Conservation (phyloP, 2,888 invertebrate species). For the Eupithecia pulchellata region DNA sequence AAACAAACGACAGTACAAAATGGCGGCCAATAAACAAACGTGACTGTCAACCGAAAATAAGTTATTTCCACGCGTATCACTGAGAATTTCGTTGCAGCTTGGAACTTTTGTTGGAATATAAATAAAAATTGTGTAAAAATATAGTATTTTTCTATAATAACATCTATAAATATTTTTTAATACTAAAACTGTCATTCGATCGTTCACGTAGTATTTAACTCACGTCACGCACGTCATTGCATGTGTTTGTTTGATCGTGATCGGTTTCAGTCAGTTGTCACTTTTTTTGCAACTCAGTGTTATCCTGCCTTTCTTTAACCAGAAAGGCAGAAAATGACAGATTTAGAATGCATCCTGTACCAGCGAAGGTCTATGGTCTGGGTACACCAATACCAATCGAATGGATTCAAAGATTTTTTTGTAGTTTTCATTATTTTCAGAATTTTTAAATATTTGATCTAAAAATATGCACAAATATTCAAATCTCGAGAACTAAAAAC, state of each 20-base stretch:
- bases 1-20: constrained; percentile 86
- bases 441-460: too few species aligned
- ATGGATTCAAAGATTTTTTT: too few species aligned
- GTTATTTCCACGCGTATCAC: constrained; percentile 48
- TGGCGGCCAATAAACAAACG: constrained; percentile 86
- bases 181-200: constrained; percentile 79
- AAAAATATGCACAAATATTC: too few species aligned
- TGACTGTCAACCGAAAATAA: constrained; percentile 73
- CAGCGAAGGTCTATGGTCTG: too few species aligned
- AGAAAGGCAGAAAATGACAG: neutral
- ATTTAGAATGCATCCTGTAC: too few species aligned
- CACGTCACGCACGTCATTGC: constrained; percentile 64
- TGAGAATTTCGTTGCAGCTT: constrained; percentile 44
- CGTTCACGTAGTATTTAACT: constrained; percentile 68
- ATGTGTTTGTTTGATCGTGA: constrained; percentile 8
- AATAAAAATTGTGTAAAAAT: constrained; percentile 76
- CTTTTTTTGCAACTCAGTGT: neutral
- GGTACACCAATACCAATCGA: too few species aligned
- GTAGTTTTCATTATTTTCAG: too few species aligned
- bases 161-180: constrained; percentile 73
- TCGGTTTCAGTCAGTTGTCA: neutral
- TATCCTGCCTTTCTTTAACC: neutral
- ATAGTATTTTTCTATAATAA: constrained; percentile 67
- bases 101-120: constrained; percentile 61
- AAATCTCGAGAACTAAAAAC: too few species aligned